Evolutionary conservation across 2,888 invertebrate genomes (phyloP).

Genomic region (Oscheius sp.): DNA sequence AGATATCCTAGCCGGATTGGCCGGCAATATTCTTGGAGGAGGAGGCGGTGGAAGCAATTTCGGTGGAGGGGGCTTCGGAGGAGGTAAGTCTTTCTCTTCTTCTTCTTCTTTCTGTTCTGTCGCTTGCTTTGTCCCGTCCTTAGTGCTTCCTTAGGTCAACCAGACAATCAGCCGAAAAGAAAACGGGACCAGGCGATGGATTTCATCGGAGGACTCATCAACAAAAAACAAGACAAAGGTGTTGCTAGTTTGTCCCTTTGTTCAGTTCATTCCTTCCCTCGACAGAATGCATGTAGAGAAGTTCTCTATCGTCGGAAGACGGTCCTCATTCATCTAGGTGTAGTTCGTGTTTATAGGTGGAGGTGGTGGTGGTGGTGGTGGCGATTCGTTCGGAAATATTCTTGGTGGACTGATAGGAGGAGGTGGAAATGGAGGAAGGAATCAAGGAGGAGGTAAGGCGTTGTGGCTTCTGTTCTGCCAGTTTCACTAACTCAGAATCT

Average conservation of each 20-base stretch:
- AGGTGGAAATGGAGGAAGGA: conserved; percentile 14
- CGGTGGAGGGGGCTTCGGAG: conserved; percentile 33
- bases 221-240: conserved; percentile 36
- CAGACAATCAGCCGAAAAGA: conserved; percentile 27
- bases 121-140: too few relatives aligned
- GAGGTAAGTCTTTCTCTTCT: too few relatives aligned
- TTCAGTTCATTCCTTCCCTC: not conserved
- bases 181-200: conserved; percentile 52
- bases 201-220: conserved; percentile 46
- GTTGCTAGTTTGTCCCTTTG: conserved; percentile 13
- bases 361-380: conserved; percentile 36
- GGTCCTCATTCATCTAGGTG: too few relatives aligned
- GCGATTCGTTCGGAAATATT: conserved; percentile 35
- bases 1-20: conserved; percentile 63
- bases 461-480: not conserved
- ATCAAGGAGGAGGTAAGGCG: not conserved
- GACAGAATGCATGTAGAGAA: conserved; percentile 1
- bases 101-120: not conserved
- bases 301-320: too few relatives aligned
- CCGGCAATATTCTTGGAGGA: conserved; percentile 61
- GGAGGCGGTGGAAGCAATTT: conserved; percentile 53
- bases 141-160: conserved; percentile 1
- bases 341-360: conserved; percentile 23
- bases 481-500: not conserved
- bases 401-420: conserved; percentile 47